Base-by-base conservation (phyloP, 2,888 invertebrate species). In the Ophion ellenae region DNA sequence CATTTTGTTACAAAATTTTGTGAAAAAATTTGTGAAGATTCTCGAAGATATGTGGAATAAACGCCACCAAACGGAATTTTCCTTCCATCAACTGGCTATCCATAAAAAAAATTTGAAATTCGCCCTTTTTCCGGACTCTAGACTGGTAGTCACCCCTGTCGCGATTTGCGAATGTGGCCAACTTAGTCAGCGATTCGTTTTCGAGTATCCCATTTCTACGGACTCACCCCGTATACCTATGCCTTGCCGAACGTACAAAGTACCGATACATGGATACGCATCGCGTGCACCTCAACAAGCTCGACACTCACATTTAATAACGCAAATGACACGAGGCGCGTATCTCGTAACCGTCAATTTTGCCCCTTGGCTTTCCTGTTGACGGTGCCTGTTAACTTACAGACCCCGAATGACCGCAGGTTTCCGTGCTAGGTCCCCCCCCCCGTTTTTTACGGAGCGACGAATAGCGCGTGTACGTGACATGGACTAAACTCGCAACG, bases 221-320 rank as follows among this genome's bases (percentile, higher is more conserved):
- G 53, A 53, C 17, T 17, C 53, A 53, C 53, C 53, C 17, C 0
- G 9, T 61, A 61, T 14, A 20, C 17, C 6, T 20, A 20, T 61
- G 3, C 6, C 24, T 20, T 7, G 9, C 10, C 20, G 61, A 24
- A 61, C 14, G 61, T 61, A 24, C 61, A 24, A 9, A 24, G 9
- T 61, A 24, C 17, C 17, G 53, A 36, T 59, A 59, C 11, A 28
- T 32, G 5, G 59, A 14, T 57, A 71, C 57, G 53, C 24, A 32
- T 74, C 20, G 74, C 79, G 57, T 76, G 75, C 80, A 69, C 20
- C 64, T 59, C 57, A 63, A 75, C 70, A 75, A 78, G 24, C 40
- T 59, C 47, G 28, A 64, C 75, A 71, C 66, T 82, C 36, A 47
- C 59, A 82, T 81, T 82, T 79, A 78, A 80, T 83, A 76, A 76